phyloP scores from a whole-genome alignment of 2,797 vertebrate species.

The Onychomys leucogaster region DNA sequence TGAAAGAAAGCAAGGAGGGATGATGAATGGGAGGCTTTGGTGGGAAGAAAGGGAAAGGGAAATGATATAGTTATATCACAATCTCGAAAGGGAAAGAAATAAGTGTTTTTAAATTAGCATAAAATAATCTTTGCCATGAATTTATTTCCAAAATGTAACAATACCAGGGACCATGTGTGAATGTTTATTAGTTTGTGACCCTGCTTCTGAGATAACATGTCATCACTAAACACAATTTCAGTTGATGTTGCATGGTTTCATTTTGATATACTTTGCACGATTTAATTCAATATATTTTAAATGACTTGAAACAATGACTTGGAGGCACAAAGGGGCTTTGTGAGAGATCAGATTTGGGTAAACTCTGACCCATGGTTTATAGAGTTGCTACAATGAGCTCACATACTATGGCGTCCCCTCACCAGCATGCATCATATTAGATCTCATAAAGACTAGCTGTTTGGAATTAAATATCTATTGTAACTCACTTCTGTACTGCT shows the following conservation, averaged over 20 bases:
- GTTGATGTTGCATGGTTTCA: not conserved
- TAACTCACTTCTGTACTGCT: not conserved
- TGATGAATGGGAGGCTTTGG: too few relatives aligned
- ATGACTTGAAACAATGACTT: conserved; percentile 10
- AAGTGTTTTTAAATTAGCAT: not conserved
- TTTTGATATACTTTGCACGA: not conserved
- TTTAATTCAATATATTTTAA: conserved; percentile 45
- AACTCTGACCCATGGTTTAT: not conserved
- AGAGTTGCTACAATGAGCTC: not conserved
- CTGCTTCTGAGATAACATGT: not conserved
- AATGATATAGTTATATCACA: not conserved
- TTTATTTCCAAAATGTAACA: not conserved
- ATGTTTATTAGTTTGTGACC: not conserved
- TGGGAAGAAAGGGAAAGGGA: not conserved
- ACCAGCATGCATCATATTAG: not conserved
- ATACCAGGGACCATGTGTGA: too few relatives aligned
- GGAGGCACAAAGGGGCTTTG: not conserved
- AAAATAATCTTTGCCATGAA: not conserved
- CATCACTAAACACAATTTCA: not conserved
- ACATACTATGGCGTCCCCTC: not conserved
- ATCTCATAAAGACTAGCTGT: not conserved
- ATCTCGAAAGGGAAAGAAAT: not conserved
- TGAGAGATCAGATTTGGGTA: conserved; percentile 36
- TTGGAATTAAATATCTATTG: not conserved
- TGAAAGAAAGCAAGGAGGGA: not conserved